Evolutionary conservation across 2,888 invertebrate genomes (phyloP).

Genomic region (Drosophila fungiperda): DNA sequence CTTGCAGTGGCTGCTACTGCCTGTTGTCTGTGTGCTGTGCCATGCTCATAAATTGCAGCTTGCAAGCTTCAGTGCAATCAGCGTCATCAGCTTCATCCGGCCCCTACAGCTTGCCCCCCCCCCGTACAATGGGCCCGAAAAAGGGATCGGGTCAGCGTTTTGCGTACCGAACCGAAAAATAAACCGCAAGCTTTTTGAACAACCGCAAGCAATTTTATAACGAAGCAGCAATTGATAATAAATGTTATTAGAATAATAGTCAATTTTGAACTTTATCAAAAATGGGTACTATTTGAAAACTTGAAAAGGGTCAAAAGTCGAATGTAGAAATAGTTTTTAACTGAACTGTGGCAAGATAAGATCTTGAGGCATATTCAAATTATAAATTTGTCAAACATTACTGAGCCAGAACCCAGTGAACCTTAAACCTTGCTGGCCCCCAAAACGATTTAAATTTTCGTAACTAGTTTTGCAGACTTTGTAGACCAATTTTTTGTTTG

Average conservation of each 20-base stretch:
- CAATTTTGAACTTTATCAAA: constrained; percentile 3
- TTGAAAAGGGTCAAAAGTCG: not conserved
- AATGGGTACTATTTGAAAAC: not conserved
- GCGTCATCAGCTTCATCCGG: constrained; percentile 80
- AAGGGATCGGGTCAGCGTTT: not conserved
- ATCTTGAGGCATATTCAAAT: not conserved
- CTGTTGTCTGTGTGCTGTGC: constrained; percentile 59
- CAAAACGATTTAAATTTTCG: constrained; percentile 1
- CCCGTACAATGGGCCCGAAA: constrained; percentile 46
- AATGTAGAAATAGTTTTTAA: not conserved
- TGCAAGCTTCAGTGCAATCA: constrained; percentile 79
- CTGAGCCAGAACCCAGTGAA: not conserved
- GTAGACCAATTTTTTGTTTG: constrained; percentile 28
- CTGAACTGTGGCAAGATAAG: not conserved
- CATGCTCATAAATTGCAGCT: constrained; percentile 78
- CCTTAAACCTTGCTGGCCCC: not conserved
- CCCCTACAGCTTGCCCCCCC: constrained; percentile 45
- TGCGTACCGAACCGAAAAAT: constrained; percentile 11
- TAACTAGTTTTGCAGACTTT: not conserved
- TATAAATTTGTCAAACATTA: constrained; percentile 12
- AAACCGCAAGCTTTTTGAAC: constrained; percentile 11
- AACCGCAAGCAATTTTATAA: constrained; percentile 27
- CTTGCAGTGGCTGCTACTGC: not conserved
- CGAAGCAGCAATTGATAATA: constrained; percentile 25
- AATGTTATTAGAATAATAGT: constrained; percentile 21